Evolutionary conservation across 1,140 invertebrate species (phyloP).

Genomic region (Chrysomallon squamiferum): DNA sequence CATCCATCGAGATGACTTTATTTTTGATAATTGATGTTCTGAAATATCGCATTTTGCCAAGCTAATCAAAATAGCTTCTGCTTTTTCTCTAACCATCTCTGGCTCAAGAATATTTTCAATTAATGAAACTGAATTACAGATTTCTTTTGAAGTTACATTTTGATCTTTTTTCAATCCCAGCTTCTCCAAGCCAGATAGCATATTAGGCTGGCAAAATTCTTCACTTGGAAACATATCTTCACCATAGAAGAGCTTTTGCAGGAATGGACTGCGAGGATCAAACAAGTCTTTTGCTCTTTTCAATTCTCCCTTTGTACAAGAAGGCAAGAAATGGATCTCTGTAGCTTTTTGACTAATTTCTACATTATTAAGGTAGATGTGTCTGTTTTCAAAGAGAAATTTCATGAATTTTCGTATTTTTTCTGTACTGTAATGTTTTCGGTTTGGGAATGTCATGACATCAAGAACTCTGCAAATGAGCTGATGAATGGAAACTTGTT

Average conservation of each 20-base stretch:
- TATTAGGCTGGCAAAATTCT: conserved; percentile 1
- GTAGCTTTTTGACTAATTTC: background rate
- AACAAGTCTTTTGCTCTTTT: conserved; percentile 12
- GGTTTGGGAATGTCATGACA: background rate
- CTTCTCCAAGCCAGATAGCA: background rate
- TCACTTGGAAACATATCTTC: conserved; percentile 18
- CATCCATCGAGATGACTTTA: too few species aligned
- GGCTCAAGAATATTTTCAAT: background rate
- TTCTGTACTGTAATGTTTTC: background rate
- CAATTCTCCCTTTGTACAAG: background rate
- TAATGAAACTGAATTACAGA: conserved; percentile 5
- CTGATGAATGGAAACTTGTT: background rate
- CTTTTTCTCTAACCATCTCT: background rate
- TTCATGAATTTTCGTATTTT: conserved; percentile 12
- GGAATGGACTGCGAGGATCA: background rate
- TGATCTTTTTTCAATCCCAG: conserved; percentile 9
- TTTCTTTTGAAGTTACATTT: conserved; percentile 7
- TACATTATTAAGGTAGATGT: background rate
- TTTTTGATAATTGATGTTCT: too few species aligned
- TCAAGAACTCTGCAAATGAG: background rate
- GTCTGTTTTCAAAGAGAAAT: conserved; percentile 2
- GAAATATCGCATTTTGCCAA: background rate
- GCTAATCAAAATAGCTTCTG: background rate
- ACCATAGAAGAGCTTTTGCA: conserved; percentile 15
- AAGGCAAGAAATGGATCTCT: conserved; percentile 6